Evolutionary conservation across 2,888 invertebrate species (phyloP).

Genomic region (Xestoiulus laeticollis): DNA sequence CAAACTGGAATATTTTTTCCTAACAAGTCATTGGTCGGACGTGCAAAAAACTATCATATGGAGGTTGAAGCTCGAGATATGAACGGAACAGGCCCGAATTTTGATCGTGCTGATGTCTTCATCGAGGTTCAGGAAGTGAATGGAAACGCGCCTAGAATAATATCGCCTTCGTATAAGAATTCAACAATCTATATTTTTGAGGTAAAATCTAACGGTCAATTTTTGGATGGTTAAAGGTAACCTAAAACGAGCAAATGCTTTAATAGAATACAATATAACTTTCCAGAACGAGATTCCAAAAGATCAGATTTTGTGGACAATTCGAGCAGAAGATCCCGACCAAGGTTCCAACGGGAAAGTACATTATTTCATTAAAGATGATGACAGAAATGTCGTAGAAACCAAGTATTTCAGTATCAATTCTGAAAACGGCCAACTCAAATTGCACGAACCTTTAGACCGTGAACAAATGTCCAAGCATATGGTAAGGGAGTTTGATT

Average conservation of each 20-base stretch:
- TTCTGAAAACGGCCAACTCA: constrained; percentile 79
- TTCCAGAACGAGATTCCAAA: constrained; percentile 4
- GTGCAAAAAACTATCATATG: constrained; percentile 70
- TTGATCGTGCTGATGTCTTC: constrained; percentile 72
- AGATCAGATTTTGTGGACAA: constrained; percentile 29
- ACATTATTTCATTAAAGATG: constrained; percentile 48
- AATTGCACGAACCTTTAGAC: constrained; percentile 81
- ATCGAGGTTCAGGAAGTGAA: constrained; percentile 66
- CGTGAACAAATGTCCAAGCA: constrained; percentile 76
- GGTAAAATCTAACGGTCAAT: constrained; percentile 66
- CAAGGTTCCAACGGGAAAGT: constrained; percentile 52
- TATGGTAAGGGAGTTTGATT: constrained; percentile 69
- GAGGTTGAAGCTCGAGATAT: constrained; percentile 81
- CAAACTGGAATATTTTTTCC: constrained; percentile 84
- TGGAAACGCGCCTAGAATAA: constrained; percentile 80
- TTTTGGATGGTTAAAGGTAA: not conserved
- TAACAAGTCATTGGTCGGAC: constrained; percentile 75
- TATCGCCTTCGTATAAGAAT: constrained; percentile 78
- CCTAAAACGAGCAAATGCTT: not conserved
- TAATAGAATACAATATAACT: not conserved
- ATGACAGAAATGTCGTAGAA: constrained; percentile 29
- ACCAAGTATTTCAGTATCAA: constrained; percentile 85
- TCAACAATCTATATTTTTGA: constrained; percentile 84
- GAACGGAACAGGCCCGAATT: constrained; percentile 67
- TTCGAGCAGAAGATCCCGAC: constrained; percentile 52